These are phyloP conservation scores for Cantharis rufa DNA, from an alignment of 2,888 invertebrate species.

Conservation along the genomic window DNA sequence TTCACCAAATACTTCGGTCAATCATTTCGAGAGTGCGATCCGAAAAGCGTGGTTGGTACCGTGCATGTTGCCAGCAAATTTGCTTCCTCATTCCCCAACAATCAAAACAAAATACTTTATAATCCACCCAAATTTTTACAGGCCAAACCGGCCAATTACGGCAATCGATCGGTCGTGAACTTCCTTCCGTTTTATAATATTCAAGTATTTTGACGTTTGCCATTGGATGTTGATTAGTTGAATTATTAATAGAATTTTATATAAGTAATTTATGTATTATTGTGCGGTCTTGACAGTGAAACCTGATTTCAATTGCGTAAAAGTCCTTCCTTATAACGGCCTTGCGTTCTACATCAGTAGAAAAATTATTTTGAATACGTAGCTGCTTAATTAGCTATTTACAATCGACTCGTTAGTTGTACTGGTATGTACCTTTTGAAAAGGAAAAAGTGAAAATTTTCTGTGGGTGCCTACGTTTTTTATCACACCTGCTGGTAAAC, in stretches of 20 bases:
- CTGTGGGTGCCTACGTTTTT: neutral
- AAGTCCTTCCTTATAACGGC: conserved; percentile 12
- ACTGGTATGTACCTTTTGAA: neutral
- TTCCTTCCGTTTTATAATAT: neutral
- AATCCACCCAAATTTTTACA: neutral
- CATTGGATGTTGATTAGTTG: neutral
- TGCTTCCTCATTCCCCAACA: neutral
- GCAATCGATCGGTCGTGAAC: neutral
- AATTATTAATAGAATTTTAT: conserved; percentile 1
- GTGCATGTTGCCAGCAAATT: neutral
- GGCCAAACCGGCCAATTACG: neutral
- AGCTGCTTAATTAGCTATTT: neutral
- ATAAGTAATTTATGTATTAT: neutral
- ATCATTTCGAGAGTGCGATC: conserved; percentile 14
- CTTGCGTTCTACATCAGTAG: conserved; percentile 17
- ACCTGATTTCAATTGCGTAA: conserved; percentile 9
- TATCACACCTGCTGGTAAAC: neutral
- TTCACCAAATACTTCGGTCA: conserved; percentile 35
- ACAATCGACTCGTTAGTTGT: neutral
- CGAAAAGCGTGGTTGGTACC: neutral
- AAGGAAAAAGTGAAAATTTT: neutral
- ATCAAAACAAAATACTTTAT: neutral
- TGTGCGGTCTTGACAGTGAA: conserved; percentile 28
- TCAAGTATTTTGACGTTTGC: neutral
- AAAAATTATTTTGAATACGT: neutral